Evolutionary conservation across 2,113 vertebrate genomes (phyloP).

Genomic region (Notechis scutatus): DNA sequence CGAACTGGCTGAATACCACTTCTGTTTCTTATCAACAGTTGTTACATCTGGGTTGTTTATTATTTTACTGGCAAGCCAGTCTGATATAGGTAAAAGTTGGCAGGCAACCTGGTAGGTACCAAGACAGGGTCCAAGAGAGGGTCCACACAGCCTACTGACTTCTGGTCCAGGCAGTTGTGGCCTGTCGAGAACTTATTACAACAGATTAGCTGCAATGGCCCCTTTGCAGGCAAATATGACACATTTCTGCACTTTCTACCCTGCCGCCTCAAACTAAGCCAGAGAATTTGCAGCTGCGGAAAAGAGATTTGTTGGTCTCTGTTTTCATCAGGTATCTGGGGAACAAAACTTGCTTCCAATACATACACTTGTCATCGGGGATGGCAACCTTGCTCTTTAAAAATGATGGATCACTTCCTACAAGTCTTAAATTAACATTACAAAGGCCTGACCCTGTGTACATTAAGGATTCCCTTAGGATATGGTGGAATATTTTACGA

Average conservation of each 20-base stretch:
- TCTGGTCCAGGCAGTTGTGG: neutral
- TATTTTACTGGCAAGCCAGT: too few relatives aligned
- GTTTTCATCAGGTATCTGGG: slow-evolving; percentile 61
- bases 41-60: too few relatives aligned
- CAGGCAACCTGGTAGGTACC: neutral
- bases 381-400: slow-evolving; percentile 71
- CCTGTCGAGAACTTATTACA: neutral
- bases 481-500: slow-evolving; percentile 72
- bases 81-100: neutral
- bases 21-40: too few relatives aligned
- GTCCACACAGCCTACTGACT: neutral
- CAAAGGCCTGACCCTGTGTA: slow-evolving; percentile 77
- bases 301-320: slow-evolving; percentile 47
- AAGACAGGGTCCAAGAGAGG: too few relatives aligned
- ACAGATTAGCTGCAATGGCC: neutral
- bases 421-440: slow-evolving; percentile 82
- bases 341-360: slow-evolving; percentile 63
- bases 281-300: slow-evolving; percentile 36
- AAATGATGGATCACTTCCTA: slow-evolving; percentile 77
- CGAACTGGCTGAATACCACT: too few relatives aligned
- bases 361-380: slow-evolving; percentile 72
- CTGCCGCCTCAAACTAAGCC: neutral
- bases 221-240: neutral
- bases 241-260: neutral
- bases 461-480: slow-evolving; percentile 77